Evolutionary conservation across 2,888 invertebrate species (phyloP).

Genomic region (Metalampra italica): DNA sequence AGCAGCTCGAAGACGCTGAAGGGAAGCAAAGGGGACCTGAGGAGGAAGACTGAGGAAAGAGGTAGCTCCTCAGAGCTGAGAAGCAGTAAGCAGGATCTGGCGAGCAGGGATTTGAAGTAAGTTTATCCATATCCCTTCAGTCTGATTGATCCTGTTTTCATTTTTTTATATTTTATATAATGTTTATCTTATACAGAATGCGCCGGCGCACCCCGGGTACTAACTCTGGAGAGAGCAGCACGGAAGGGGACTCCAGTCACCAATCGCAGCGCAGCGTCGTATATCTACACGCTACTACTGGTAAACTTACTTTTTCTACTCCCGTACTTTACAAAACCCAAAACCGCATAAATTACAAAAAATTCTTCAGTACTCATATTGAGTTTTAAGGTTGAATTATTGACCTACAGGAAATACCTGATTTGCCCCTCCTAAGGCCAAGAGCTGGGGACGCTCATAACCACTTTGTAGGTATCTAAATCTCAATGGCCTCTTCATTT

Average conservation of each 20-base stretch:
- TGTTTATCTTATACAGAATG: constrained; percentile 43
- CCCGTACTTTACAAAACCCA: not conserved
- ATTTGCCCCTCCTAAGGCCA: too few species aligned
- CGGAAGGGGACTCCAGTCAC: constrained; percentile 87
- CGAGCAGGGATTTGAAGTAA: constrained; percentile 60
- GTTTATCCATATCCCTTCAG: too few species aligned
- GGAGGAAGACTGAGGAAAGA: constrained; percentile 34
- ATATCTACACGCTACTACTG: constrained; percentile 90
- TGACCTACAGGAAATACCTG: too few species aligned
- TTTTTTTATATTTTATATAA: too few species aligned
- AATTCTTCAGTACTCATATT: too few species aligned
- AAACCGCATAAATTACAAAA: not conserved
- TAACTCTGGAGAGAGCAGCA: constrained; percentile 82
- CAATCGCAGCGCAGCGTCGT: constrained; percentile 91
- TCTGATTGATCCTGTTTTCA: too few species aligned
- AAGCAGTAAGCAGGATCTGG: constrained; percentile 62
- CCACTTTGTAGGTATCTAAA: too few species aligned
- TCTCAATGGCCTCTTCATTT: too few species aligned
- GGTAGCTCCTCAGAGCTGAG: constrained; percentile 51
- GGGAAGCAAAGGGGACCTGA: constrained; percentile 39
- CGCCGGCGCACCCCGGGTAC: constrained; percentile 65
- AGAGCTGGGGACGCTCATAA: too few species aligned
- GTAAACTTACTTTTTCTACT: constrained; percentile 43
- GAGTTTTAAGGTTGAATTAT: too few species aligned
- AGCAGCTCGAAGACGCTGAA: constrained; percentile 69